phyloP scores from a whole-genome alignment of 2,113 vertebrate genomes.

The Cyprichromis sp. region DNA sequence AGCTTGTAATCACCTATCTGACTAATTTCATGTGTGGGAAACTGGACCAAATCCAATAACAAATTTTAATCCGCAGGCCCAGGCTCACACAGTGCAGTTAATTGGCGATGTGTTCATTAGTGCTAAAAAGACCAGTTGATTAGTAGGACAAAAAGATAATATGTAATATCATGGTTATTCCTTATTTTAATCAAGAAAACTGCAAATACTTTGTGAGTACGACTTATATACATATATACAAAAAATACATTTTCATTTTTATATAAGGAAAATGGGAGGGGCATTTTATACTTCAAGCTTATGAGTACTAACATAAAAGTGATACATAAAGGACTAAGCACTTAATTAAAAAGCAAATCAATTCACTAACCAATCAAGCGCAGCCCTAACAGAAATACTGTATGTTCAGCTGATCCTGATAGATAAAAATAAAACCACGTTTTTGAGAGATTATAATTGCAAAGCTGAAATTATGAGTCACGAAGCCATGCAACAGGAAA shows the following conservation, averaged over 20 bases:
- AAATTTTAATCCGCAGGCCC: background rate
- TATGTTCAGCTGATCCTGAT: background rate
- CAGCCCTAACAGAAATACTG: background rate
- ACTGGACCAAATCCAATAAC: background rate
- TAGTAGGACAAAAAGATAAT: background rate
- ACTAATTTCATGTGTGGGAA: conserved; percentile 2
- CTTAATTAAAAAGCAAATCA: background rate
- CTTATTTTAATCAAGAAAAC: background rate
- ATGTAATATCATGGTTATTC: background rate
- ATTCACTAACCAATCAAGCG: background rate
- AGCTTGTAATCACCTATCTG: background rate
- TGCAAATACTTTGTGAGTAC: background rate
- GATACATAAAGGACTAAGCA: background rate
- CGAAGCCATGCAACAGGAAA: conserved; percentile 1
- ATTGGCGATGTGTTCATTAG: background rate
- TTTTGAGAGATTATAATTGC: background rate
- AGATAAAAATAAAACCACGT: background rate
- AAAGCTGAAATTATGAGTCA: background rate
- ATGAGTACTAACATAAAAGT: background rate
- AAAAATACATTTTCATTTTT: background rate
- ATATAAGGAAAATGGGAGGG: background rate
- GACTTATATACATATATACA: background rate
- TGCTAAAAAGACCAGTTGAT: background rate
- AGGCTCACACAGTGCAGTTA: background rate
- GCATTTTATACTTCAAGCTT: background rate